Evolutionary conservation across 2,113 vertebrate genomes (phyloP).

Genomic region (Pangasianodon gigas): DNA sequence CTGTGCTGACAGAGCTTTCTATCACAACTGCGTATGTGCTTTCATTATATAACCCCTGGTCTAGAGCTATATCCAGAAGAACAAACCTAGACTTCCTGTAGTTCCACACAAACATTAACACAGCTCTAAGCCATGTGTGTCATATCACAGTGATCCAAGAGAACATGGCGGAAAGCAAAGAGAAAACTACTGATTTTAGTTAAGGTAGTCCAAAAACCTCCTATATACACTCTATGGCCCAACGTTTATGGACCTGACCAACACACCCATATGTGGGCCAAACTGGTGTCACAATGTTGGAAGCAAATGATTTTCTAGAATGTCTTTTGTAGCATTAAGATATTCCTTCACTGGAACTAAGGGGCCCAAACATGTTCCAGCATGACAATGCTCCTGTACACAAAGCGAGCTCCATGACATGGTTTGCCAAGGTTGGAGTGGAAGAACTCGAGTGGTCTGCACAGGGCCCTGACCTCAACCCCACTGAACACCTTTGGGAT

Average conservation of each 20-base stretch:
- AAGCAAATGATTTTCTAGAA: not conserved
- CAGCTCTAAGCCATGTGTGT: not conserved
- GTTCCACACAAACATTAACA: slow-evolving; percentile 9
- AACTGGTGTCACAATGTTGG: not conserved
- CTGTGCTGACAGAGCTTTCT: not conserved
- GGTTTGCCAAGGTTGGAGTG: not conserved
- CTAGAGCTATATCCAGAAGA: slow-evolving; percentile 5
- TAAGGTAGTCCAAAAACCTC: not conserved
- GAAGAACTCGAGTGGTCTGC: not conserved
- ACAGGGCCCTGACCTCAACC: not conserved
- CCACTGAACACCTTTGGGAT: not conserved
- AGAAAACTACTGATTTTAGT: not conserved
- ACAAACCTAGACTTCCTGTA: not conserved
- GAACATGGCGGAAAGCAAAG: not conserved
- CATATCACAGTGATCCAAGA: not conserved
- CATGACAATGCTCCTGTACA: not conserved
- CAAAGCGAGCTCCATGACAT: not conserved
- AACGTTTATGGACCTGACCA: not conserved
- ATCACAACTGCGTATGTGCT: not conserved
- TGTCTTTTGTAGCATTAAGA: not conserved
- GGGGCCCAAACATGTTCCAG: not conserved
- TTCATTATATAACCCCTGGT: not conserved
- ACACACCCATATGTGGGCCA: not conserved
- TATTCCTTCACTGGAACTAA: not conserved
- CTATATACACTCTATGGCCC: not conserved